Conservation (phyloP, 1,140 invertebrate species). For the Latrodectus geometricus region DNA sequence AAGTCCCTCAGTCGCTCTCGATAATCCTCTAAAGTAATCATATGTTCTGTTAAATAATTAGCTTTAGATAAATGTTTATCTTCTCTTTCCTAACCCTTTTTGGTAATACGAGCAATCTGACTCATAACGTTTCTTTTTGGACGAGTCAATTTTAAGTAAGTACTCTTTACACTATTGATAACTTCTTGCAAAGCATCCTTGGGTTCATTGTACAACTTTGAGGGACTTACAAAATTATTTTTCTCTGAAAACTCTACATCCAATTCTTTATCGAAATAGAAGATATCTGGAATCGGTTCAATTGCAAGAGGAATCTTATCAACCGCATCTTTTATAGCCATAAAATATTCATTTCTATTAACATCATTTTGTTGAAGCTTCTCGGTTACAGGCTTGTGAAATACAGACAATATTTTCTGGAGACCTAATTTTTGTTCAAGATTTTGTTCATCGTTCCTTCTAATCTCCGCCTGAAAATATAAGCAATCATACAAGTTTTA, state of each 20-base stretch:
- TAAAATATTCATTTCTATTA: not conserved
- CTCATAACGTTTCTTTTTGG: conserved; percentile 7
- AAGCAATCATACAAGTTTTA: too few species aligned
- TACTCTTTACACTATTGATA: not conserved
- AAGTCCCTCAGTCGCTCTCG: too few species aligned
- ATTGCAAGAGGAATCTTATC: too few species aligned
- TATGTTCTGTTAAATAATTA: conserved; percentile 9
- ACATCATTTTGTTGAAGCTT: not conserved
- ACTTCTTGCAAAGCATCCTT: too few species aligned
- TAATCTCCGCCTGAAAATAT: too few species aligned
- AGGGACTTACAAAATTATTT: not conserved
- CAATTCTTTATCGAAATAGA: too few species aligned
- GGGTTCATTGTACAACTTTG: too few species aligned
- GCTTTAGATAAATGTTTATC: not conserved
- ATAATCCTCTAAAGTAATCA: not conserved
- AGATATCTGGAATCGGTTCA: too few species aligned
- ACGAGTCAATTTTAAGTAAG: not conserved
- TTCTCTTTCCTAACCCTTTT: conserved; percentile 4
- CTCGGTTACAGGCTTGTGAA: conserved; percentile 6
- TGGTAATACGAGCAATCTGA: not conserved
- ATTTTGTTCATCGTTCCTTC: too few species aligned
- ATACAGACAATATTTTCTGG: too few species aligned
- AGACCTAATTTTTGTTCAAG: too few species aligned
- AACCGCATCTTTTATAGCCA: not conserved
- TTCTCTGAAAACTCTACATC: not conserved